A percentile compares a stretch with the other conserved stretches of the same genome.
These are phyloP conservation scores for Cryptoleucopteryx plumbea DNA, from an alignment of 2,113 vertebrate species.

Conservation along the genomic window DNA sequence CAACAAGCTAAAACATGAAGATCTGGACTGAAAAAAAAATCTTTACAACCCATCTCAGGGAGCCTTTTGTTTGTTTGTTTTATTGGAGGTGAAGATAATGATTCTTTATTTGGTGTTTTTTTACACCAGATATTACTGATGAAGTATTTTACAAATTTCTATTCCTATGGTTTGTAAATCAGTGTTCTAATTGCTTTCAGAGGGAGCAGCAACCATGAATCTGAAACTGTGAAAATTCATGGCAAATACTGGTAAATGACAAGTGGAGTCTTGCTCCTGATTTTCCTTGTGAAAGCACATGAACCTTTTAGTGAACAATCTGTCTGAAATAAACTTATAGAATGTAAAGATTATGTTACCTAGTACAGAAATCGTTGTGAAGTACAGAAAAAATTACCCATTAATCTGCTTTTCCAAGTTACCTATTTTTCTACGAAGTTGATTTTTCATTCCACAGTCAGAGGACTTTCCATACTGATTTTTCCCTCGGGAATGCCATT, in stretches of 20 bases:
- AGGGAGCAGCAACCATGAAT: background rate
- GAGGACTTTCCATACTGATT: background rate
- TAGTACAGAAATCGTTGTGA: background rate
- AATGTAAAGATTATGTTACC: background rate
- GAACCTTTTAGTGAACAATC: background rate
- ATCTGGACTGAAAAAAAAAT: background rate
- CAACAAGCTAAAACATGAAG: background rate
- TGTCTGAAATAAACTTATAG: background rate
- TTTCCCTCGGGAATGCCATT: background rate
- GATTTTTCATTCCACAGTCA: background rate
- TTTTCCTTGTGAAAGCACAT: background rate
- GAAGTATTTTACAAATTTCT: background rate
- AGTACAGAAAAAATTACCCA: background rate
- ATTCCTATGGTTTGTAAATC: background rate
- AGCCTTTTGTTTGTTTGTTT: background rate
- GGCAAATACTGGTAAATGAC: background rate
- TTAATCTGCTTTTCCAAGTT: background rate
- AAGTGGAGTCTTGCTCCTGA: background rate
- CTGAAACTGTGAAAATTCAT: background rate
- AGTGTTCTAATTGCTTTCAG: background rate
- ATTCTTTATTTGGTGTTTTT: background rate
- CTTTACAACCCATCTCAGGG: background rate
- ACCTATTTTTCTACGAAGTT: background rate
- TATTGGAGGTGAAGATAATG: background rate
- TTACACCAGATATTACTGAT: background rate